Evolutionary conservation across 2,888 invertebrate genomes (phyloP), one percentile per base, ranked within the genome.

Genomic region (Leuctra nigra): DNA sequence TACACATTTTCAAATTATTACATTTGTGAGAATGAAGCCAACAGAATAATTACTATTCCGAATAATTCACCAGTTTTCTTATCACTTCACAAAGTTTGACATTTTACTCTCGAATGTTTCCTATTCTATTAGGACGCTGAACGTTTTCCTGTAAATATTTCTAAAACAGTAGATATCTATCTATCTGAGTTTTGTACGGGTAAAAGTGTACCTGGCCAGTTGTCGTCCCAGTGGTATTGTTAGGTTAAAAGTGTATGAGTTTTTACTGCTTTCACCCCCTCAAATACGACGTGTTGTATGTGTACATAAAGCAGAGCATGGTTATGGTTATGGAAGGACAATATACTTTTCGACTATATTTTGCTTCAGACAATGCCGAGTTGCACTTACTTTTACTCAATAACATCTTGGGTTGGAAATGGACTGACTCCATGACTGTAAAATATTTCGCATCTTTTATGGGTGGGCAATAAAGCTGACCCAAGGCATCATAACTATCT

Each of bases 391-490:
- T 33, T 35, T 50, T 33, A 50, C 50, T 20, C 50, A 50, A 50
- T 33, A 35, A 50, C 50, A 50, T 35, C 50, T 44, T 23, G 50
- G 35, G 35, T 18, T 35, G 50, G 35, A 50, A 50, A 50, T 50
- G 50, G 50, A 33, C 50, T n/a, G 18, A n/a, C n/a, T n/a, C n/a
- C n/a, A n/a, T 22, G 50, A 50, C 50, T 50, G 50, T 50, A 50
- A 50, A 50, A 50, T 50, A 35, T 59, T 59, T 56, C 53, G 55
- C 56, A 54, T 56, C 56, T 56, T 59, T 59, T 59, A 59, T 59
- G 11, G 47, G 35, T 23, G 46, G 16, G n/a, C 54, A 56, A 56
- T 59, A 59, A 59, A 59, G 50, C 23, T 50, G 50, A 50, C 50
- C 50, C 33, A 20, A 20, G 35, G 50, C 33, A 50, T 35, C 33